These are phyloP conservation scores for Dysidea cf. avara DNA, from an alignment of 37 sponge, comb jelly and placozoan species.

Conservation along the genomic window DNA sequence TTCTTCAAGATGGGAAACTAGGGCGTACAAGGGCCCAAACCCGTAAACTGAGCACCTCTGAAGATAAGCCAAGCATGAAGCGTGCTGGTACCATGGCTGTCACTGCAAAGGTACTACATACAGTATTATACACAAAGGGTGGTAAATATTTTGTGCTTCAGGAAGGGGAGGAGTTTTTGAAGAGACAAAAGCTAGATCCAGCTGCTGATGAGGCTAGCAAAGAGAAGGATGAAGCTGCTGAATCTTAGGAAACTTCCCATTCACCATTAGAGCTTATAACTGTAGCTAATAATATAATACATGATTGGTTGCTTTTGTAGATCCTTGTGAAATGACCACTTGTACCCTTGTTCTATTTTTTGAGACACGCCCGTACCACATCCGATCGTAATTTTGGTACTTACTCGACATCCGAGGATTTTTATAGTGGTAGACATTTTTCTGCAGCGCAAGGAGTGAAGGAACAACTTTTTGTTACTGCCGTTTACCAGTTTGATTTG, in stretches of 20 bases:
- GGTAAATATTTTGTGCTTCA: constrained; percentile 10
- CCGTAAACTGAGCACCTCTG: constrained; percentile 46
- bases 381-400: too few relatives aligned
- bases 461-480: too few relatives aligned
- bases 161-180: constrained; percentile 74
- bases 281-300: too few relatives aligned
- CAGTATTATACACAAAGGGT: not conserved
- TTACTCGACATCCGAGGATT: too few relatives aligned
- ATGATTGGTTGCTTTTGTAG: too few relatives aligned
- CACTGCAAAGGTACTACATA: constrained; percentile 59
- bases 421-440: too few relatives aligned
- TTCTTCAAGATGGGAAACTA: constrained; percentile 36
- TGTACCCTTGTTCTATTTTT: too few relatives aligned
- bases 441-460: too few relatives aligned
- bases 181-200: constrained; percentile 37
- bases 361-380: too few relatives aligned
- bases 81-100: constrained; percentile 58
- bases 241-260: not conserved
- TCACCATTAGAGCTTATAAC: too few relatives aligned
- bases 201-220: constrained; percentile 11
- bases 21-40: constrained; percentile 74
- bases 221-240: constrained; percentile 27
- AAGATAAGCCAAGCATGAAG: constrained; percentile 47
- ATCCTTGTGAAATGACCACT: too few relatives aligned
- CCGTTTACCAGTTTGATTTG: too few relatives aligned